A percentile compares a stretch with the other conserved stretches of the same genome.
Evolutionary conservation across 2,113 vertebrate genomes (phyloP).

Genomic region (Actenoides hombroni): DNA sequence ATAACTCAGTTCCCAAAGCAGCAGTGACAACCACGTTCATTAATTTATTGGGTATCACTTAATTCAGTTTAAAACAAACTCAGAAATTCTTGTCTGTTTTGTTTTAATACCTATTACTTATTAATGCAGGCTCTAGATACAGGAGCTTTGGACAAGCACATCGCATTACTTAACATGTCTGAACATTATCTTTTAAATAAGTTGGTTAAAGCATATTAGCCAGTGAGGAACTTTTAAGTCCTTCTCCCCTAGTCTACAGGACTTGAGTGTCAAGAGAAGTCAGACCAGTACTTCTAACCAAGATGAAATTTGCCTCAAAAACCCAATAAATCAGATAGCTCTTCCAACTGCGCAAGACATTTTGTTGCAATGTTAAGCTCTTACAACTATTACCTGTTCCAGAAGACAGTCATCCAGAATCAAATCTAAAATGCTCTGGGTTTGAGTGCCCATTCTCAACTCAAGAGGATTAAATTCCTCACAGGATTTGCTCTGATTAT

Average conservation of each 20-base stretch:
- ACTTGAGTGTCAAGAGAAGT: neutral
- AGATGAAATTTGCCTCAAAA: neutral
- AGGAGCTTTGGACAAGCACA: neutral
- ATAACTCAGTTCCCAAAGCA: neutral
- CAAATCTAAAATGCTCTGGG: neutral
- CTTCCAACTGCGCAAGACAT: neutral
- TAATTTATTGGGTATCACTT: neutral
- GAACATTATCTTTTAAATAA: neutral
- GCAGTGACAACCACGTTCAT: neutral
- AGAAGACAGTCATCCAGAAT: neutral
- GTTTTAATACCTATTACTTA: neutral
- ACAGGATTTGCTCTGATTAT: neutral
- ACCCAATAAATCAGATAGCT: neutral
- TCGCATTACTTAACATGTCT: neutral
- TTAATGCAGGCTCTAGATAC: neutral
- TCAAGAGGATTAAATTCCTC: neutral
- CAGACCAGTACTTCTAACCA: neutral
- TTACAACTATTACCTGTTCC: neutral
- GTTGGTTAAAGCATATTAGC: neutral
- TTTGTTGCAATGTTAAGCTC: neutral
- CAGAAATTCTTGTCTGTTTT: neutral
- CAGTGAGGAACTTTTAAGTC: neutral
- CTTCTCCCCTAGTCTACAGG: neutral
- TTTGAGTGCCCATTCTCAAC: neutral
- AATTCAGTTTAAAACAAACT: neutral